phyloP scores from a whole-genome alignment of 2,888 invertebrate species.

The Drosophila mimetica region DNA sequence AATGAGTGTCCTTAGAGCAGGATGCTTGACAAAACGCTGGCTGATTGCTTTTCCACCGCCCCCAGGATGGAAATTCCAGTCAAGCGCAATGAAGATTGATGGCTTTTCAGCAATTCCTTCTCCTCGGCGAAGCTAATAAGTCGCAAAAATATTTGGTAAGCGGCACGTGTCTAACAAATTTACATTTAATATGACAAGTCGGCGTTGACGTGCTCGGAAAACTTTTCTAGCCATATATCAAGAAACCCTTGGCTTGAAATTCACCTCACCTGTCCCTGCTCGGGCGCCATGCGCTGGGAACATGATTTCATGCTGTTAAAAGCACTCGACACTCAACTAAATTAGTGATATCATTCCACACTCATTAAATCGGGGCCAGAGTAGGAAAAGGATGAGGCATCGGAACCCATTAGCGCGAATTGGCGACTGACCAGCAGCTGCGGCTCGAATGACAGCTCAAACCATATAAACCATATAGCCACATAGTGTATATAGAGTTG shows the following conservation, averaged over 20 bases:
- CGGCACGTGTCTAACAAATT: conserved; percentile 62
- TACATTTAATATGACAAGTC: conserved; percentile 65
- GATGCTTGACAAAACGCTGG: conserved; percentile 49
- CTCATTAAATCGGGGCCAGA: conserved; percentile 9
- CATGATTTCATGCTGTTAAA: conserved; percentile 25
- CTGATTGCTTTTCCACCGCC: conserved; percentile 29
- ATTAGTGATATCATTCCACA: conserved; percentile 37
- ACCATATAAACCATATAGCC: neutral
- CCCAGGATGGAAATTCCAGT: conserved; percentile 32
- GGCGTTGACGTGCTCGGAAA: conserved; percentile 35
- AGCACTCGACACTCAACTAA: conserved; percentile 35
- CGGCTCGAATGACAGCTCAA: conserved; percentile 36
- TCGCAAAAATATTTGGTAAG: conserved; percentile 54
- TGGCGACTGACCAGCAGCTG: conserved; percentile 57
- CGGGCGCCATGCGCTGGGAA: neutral
- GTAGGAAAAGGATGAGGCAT: conserved; percentile 1
- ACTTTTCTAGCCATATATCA: conserved; percentile 25
- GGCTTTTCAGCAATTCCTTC: conserved; percentile 50
- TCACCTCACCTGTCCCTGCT: conserved; percentile 6
- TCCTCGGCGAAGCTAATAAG: conserved; percentile 63
- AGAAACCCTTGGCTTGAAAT: neutral
- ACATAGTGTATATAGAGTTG: conserved; percentile 17
- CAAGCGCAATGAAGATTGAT: conserved; percentile 68
- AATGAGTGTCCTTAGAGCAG: conserved; percentile 29
- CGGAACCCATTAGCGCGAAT: conserved; percentile 62